Base-by-base conservation (phyloP, 2,797 vertebrate species). In the Cottoperca gobio region DNA sequence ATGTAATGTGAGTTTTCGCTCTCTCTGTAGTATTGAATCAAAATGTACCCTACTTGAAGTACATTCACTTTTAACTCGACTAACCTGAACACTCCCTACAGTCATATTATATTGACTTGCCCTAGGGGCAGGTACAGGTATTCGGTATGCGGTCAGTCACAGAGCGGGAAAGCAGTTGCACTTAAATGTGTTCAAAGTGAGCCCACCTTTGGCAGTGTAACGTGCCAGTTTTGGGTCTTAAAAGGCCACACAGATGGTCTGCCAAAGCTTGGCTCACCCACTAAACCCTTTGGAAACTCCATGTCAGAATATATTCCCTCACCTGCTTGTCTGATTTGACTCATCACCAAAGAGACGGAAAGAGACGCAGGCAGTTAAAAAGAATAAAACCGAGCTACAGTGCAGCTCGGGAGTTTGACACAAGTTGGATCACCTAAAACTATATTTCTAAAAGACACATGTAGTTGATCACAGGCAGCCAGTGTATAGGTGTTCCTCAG, bases 241-340 rank as follows among this genome's bases (percentile, higher is more conserved):
- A 76, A 84, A 80, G 74, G 75, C 78, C 79, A 65, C 71, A 52
- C 84, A 87, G 86, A 88, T 89, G 79, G 79, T 71, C 68, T 52
- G 49, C 70, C 71, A 78, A 64, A 72, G 61, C 72, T 63, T 63
- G 65, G 69, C 62, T 82, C 67, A 46, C 71, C 45, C 52, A 14
- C 35, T 73, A 76, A 84, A 86, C 63, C 61, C 67, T 77, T 85
- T 82, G 55, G 67, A 86, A 78, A 85, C 77, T 82, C 61, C 62
- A 63, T 77, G 69, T 81, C 81, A 75, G 66, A 82, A 78, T 75
- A 73, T 75, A 67, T 83, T 79, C 78, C 72, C 76, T 83, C 80
- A 83, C 80, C 79, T 87, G 73, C 76, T 70, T 45, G 62, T 81
- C 74, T 68, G 84, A 65, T 86, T 71, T 65, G 73, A 82, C 46